A percentile compares a stretch with the other conserved stretches of the same genome.
Conservation (phyloP, 64 coral and sea anemone genomes). For the Orbicella faveolata region DNA sequence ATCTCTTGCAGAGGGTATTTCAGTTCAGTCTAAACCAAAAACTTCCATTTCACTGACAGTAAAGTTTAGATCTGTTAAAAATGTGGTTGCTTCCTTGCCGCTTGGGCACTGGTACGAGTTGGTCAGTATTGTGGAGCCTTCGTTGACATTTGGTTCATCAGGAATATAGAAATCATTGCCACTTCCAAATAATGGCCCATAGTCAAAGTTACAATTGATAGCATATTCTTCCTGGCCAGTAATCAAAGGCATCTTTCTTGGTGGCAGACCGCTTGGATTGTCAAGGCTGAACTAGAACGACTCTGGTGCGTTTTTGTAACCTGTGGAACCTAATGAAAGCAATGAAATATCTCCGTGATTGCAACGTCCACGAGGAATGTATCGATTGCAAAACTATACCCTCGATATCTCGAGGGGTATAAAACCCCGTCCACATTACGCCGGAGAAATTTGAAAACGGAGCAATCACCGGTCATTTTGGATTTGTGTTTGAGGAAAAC, state of each 20-base stretch:
- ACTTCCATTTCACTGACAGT: not conserved
- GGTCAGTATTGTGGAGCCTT: not conserved
- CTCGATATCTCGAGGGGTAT: no score
- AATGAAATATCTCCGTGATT: no score
- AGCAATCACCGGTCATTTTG: no score
- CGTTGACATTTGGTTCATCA: not conserved
- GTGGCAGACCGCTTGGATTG: not conserved
- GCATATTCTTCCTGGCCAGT: not conserved
- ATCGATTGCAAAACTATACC: no score
- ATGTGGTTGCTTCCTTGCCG: not conserved
- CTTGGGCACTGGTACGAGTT: not conserved
- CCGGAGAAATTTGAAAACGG: no score
- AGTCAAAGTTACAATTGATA: not conserved
- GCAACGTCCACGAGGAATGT: no score
- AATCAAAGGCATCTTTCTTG: constrained; percentile 3
- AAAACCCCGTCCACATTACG: no score
- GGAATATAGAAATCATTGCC: not conserved
- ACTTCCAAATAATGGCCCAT: not conserved
- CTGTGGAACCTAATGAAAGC: not conserved
- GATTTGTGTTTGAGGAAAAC: no score
- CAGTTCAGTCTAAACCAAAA: not conserved
- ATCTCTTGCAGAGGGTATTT: not conserved
- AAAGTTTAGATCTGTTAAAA: not conserved
- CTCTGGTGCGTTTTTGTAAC: not conserved
- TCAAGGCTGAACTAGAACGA: constrained; percentile 7